Conservation (phyloP, 2,888 invertebrate genomes). For the Anoplius nigerrimus region DNA sequence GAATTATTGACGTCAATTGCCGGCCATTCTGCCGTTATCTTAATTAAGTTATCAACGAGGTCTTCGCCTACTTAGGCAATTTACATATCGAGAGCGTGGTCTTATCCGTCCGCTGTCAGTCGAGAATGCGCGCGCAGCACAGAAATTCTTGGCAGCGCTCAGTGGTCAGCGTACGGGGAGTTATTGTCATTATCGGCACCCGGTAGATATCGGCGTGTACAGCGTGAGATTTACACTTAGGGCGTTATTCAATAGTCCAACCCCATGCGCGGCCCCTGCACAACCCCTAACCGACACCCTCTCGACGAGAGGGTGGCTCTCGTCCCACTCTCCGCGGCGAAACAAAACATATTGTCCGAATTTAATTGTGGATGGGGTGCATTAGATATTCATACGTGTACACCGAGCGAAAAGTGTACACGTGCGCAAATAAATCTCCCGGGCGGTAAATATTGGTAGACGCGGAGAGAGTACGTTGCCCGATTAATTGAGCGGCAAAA, state of each 20-base stretch:
- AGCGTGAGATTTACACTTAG: slow-evolving; percentile 65
- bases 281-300: slow-evolving; percentile 23
- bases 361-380: slow-evolving; percentile 72
- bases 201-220: slow-evolving; percentile 17
- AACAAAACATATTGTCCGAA: slow-evolving; percentile 75
- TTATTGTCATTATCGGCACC: slow-evolving; percentile 49
- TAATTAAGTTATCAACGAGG: too few relatives aligned
- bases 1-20: too few relatives aligned
- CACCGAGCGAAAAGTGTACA: slow-evolving; percentile 42
- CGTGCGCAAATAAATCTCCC: slow-evolving; percentile 54
- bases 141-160: not conserved
- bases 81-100: too few relatives aligned
- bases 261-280: slow-evolving; percentile 26
- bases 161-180: not conserved
- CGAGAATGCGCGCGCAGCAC: too few relatives aligned
- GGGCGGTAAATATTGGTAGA: slow-evolving; percentile 42
- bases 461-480: not conserved
- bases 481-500: slow-evolving; percentile 10
- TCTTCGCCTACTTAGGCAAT: too few relatives aligned
- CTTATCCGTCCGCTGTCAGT: too few relatives aligned
- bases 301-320: not conserved
- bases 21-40: too few relatives aligned
- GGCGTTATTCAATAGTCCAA: slow-evolving; percentile 55
- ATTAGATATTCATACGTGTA: slow-evolving; percentile 74
- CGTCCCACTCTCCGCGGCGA: slow-evolving; percentile 44